These are phyloP conservation scores for Aradus depressus DNA, from an alignment of 2,888 invertebrate genomes.

Conservation along the genomic window DNA sequence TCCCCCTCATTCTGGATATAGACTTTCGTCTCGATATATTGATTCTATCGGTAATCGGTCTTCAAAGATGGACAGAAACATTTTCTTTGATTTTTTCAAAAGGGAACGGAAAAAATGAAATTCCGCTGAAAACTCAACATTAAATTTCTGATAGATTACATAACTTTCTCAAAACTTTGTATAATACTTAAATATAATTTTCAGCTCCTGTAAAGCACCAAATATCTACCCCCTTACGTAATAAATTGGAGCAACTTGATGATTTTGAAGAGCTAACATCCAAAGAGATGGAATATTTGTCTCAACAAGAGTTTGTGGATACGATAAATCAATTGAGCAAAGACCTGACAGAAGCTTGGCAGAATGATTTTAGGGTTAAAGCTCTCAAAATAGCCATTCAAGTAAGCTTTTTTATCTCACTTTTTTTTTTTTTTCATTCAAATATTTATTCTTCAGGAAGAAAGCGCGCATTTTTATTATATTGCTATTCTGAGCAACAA, in stretches of 20 bases:
- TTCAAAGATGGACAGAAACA: too few relatives aligned
- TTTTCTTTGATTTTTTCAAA: too few relatives aligned
- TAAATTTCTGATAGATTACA: too few relatives aligned
- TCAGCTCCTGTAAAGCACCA: too few relatives aligned
- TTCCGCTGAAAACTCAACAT: too few relatives aligned
- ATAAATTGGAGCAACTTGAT: constrained; percentile 84
- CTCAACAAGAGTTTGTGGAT: constrained; percentile 83
- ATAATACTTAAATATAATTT: constrained; percentile 9
- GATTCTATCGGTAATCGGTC: too few relatives aligned
- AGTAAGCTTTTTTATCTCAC: constrained; percentile 35
- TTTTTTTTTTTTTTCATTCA: constrained; percentile 6
- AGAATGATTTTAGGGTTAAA: constrained; percentile 86
- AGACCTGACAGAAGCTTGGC: constrained; percentile 86
- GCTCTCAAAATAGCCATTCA: constrained; percentile 92
- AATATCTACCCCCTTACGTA: too few relatives aligned
- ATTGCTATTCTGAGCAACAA: neutral
- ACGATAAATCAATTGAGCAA: constrained; percentile 84
- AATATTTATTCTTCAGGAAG: neutral
- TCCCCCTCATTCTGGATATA: too few relatives aligned
- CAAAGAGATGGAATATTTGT: constrained; percentile 75
- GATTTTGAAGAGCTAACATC: constrained; percentile 80
- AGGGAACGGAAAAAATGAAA: too few relatives aligned
- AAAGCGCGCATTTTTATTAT: neutral
- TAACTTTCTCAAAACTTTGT: constrained; percentile 1
- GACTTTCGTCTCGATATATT: too few relatives aligned